phyloP scores from a whole-genome alignment of 2,888 invertebrate species.

The Aphidius colemani region DNA sequence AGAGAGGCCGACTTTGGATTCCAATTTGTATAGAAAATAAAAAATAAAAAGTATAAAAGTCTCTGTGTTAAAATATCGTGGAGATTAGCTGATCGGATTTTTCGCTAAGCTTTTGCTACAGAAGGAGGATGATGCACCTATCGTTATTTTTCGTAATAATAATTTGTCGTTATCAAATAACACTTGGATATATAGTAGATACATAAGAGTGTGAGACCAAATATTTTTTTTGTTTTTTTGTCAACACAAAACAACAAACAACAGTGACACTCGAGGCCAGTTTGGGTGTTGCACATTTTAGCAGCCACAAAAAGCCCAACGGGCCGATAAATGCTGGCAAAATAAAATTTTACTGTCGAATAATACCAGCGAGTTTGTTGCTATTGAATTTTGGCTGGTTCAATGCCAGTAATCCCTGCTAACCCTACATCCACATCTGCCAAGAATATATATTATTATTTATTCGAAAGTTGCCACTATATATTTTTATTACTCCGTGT shows the following conservation, averaged over 20 bases:
- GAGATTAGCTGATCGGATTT: constrained; percentile 55
- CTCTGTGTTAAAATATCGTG: constrained; percentile 56
- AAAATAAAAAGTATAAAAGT: constrained; percentile 42
- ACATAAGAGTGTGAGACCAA: constrained; percentile 29
- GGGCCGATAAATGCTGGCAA: constrained; percentile 55
- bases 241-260: no score
- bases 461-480: no score
- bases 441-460: no score
- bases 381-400: constrained; percentile 53
- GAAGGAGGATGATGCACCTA: background rate
- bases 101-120: constrained; percentile 8
- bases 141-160: constrained; percentile 58
- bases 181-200: constrained; percentile 28
- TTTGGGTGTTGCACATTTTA: constrained; percentile 3
- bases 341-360: constrained; percentile 60
- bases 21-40: background rate
- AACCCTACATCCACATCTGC: background rate
- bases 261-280: background rate
- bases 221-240: constrained; percentile 15
- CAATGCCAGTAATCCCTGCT: constrained; percentile 16
- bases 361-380: constrained; percentile 56
- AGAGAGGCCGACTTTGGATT: background rate
- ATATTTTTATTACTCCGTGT: no score
- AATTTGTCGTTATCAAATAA: constrained; percentile 60
- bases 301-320: constrained; percentile 28